Evolutionary conservation across 2,797 vertebrate species (phyloP), one percentile per base, ranked within the genome.

Genomic region (Cryptoprocta ferox): DNA sequence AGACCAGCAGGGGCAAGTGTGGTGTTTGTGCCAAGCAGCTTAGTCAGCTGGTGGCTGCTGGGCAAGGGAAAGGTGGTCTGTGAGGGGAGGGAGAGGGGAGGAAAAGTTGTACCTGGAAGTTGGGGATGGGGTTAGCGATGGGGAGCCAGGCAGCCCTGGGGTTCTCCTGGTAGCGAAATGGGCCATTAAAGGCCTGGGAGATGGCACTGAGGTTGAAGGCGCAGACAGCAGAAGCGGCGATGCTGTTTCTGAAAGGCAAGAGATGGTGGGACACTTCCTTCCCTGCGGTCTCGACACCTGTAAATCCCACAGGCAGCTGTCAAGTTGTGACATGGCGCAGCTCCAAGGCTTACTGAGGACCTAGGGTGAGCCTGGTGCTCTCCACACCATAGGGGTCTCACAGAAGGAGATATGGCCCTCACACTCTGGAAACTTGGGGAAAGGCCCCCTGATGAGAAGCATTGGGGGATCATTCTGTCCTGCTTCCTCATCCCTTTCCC

Each of bases 131-230:
- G 98, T 99, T 99, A 97, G 99, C 97, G 0, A 99, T 99, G 94
- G 99, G 99, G 48, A 99, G 99, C 99, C 99, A 99, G 93, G 99
- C 99, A 95, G 99, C 99, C 98, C 99, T 99, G 21, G 99, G 99
- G 98, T 99, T 99, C 98, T 99, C 99, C 99, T 99, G 99, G 98
- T 99, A 99, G 89, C 99, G 99, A 98, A 99, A 99, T 0, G 99
- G 99, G 32, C 99, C 99, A 9, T 99, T 99, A 98, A 99, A 99
- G 56, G 99, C 99, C 97, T 99, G 99, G 66, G 99, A 99, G 98
- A 99, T 99, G 98, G 99, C 99, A 98, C 99, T 99, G 97, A 99
- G 99, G 99, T 99, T 99, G 99, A 99, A 99, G 97, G 99, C 99
- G 97, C 99, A 99, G 97, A 99, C 99, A 39, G 99, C 99, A 32